phyloP scores from a whole-genome alignment of 2,888 invertebrate genomes.

The Meghimatium bilineatum region DNA sequence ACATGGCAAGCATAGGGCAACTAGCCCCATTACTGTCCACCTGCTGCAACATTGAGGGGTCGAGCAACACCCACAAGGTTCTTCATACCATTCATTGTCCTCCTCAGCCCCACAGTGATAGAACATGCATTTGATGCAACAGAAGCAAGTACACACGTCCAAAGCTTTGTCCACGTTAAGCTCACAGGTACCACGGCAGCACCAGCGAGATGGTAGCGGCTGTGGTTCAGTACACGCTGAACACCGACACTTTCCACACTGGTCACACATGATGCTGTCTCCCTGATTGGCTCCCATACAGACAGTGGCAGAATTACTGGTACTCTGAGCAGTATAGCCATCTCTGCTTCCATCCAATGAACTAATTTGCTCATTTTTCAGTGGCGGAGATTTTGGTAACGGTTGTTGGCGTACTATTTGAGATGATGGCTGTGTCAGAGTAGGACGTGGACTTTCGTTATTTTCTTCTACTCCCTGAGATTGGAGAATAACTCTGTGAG shows the following conservation, averaged over 20 bases:
- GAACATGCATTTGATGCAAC: constrained; percentile 91
- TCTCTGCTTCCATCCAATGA: constrained; percentile 52
- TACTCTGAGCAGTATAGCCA: constrained; percentile 28
- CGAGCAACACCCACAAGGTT: constrained; percentile 81
- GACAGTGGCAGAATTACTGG: constrained; percentile 43
- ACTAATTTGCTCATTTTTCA: constrained; percentile 65
- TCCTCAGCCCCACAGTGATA: constrained; percentile 87
- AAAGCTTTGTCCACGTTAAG: constrained; percentile 93
- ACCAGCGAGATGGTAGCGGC: constrained; percentile 91
- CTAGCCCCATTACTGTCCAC: constrained; percentile 90
- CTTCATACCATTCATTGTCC: constrained; percentile 80
- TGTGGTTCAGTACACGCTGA: constrained; percentile 90
- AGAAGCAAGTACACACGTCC: constrained; percentile 94
- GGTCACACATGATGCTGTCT: constrained; percentile 87
- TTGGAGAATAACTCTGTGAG: constrained; percentile 40
- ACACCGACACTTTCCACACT: constrained; percentile 93
- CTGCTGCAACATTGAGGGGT: constrained; percentile 86
- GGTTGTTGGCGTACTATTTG: constrained; percentile 52
- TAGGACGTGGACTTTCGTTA: constrained; percentile 1
- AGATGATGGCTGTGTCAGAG: constrained; percentile 19
- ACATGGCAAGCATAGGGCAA: constrained; percentile 89
- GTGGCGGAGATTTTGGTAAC: constrained; percentile 59
- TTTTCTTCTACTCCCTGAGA: constrained; percentile 28
- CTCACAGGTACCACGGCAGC: constrained; percentile 91
- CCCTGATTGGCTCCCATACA: constrained; percentile 2